phyloP scores from a whole-genome alignment of 2,113 vertebrate species.

The Amphilophus citrinellus region DNA sequence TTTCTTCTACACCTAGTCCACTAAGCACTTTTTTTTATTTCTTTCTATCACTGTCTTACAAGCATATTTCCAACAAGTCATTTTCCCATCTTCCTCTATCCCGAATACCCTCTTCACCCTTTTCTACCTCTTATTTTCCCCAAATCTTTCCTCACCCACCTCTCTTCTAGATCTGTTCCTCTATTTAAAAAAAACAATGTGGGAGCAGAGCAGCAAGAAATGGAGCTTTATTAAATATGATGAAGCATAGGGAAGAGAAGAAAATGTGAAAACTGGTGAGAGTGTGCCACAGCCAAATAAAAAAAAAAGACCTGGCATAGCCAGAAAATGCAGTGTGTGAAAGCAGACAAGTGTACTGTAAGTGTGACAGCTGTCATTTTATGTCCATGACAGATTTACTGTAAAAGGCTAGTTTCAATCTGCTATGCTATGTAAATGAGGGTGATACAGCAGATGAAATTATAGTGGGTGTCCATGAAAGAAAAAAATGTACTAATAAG shows the following conservation, averaged over 20 bases:
- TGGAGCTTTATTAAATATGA: conserved; percentile 56
- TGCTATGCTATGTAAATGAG: conserved; percentile 34
- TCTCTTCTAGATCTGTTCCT: background rate
- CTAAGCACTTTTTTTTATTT: conserved; percentile 33
- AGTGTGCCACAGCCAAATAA: conserved; percentile 26
- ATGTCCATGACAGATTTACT: conserved; percentile 52
- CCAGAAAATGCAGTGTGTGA: conserved; percentile 31
- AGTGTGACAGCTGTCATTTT: conserved; percentile 45
- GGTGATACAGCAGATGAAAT: conserved; percentile 23
- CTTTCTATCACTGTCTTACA: conserved; percentile 4
- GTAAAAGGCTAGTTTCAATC: conserved; percentile 29
- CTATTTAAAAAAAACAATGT: background rate
- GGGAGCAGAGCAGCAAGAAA: background rate
- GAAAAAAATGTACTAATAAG: background rate
- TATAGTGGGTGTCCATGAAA: conserved; percentile 19
- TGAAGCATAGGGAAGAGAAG: conserved; percentile 28
- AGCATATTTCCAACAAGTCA: background rate
- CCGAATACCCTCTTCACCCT: conserved; percentile 13
- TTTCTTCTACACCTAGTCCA: background rate
- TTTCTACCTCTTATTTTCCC: background rate
- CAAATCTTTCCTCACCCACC: background rate
- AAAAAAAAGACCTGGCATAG: conserved; percentile 27
- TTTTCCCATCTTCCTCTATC: conserved; percentile 11
- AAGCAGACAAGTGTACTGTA: conserved; percentile 16
- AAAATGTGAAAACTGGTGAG: conserved; percentile 46